phyloP scores from a whole-genome alignment of 2,888 invertebrate species.

The Polietes domitor region DNA sequence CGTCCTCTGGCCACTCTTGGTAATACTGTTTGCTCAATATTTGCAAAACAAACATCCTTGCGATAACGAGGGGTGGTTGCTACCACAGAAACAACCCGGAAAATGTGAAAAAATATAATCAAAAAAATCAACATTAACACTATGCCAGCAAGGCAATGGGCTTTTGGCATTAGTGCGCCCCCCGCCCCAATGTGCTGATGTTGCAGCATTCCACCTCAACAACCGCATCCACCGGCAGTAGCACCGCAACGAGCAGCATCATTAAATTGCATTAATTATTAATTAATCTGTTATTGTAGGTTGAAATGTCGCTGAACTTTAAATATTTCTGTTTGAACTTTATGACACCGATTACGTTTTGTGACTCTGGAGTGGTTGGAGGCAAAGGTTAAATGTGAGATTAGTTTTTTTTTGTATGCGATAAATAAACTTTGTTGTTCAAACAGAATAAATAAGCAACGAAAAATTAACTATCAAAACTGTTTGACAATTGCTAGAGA shows the following conservation, averaged over 20 bases:
- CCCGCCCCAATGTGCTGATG: not conserved
- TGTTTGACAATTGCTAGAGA: too few species aligned
- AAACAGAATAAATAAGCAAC: too few species aligned
- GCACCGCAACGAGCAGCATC: slow-evolving; percentile 7
- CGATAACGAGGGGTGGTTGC: not conserved
- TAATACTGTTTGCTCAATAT: slow-evolving; percentile 10
- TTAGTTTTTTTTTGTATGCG: too few species aligned
- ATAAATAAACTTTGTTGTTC: too few species aligned
- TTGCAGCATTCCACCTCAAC: not conserved
- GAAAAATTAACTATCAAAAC: too few species aligned
- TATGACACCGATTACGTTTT: slow-evolving; percentile 24
- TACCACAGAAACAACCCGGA: not conserved
- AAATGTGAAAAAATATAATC: slow-evolving; percentile 32
- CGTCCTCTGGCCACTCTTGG: not conserved
- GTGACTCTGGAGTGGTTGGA: not conserved
- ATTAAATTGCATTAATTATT: slow-evolving; percentile 76
- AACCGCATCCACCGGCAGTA: not conserved
- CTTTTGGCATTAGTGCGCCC: not conserved
- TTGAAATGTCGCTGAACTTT: slow-evolving; percentile 76
- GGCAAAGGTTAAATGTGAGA: too few species aligned
- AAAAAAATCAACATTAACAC: slow-evolving; percentile 23
- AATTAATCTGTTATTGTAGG: slow-evolving; percentile 74
- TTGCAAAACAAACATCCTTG: slow-evolving; percentile 9
- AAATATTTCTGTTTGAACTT: slow-evolving; percentile 34
- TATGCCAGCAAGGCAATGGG: not conserved